Conservation (phyloP, 2,797 vertebrate species). For the Epinephelus awoara region DNA sequence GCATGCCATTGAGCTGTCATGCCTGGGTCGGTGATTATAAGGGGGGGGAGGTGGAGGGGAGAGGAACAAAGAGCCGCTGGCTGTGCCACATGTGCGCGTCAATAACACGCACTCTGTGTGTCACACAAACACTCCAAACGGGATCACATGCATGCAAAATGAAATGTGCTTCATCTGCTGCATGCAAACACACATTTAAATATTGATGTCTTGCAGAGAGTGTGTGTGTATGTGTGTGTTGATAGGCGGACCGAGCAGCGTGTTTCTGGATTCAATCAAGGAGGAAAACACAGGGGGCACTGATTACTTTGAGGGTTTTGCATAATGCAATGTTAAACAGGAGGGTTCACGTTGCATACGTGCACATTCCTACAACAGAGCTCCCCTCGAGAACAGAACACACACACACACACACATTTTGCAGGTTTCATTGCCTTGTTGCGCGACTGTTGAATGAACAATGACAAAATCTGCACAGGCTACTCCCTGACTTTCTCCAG, state of each 20-base stretch:
- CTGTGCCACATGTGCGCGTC: conserved; percentile 78
- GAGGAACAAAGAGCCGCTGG: conserved; percentile 78
- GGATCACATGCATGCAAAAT: not conserved
- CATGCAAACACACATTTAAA: not conserved
- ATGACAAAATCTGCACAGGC: conserved; percentile 24
- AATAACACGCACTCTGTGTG: conserved; percentile 59
- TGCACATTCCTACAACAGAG: not conserved
- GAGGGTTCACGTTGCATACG: not conserved
- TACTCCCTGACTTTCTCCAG: conserved; percentile 32
- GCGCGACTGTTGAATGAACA: conserved; percentile 24
- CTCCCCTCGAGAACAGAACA: not conserved
- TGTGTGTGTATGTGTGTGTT: not conserved
- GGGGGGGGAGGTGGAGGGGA: not conserved
- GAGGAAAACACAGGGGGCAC: not conserved
- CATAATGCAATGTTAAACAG: conserved; percentile 7
- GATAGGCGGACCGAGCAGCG: not conserved
- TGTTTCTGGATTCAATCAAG: not conserved
- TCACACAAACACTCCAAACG: conserved; percentile 13
- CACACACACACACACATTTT: not conserved
- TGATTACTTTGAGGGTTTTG: conserved; percentile 34
- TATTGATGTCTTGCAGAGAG: not conserved
- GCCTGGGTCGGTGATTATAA: conserved; percentile 19
- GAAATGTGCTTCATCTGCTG: no score
- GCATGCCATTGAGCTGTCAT: conserved; percentile 47
- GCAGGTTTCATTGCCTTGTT: conserved; percentile 7